Percentiles rank a stretch among this genome's conserved stretches.
phyloP scores from a whole-genome alignment of 1,140 invertebrate species.

The Tachypleus tridentatus region DNA sequence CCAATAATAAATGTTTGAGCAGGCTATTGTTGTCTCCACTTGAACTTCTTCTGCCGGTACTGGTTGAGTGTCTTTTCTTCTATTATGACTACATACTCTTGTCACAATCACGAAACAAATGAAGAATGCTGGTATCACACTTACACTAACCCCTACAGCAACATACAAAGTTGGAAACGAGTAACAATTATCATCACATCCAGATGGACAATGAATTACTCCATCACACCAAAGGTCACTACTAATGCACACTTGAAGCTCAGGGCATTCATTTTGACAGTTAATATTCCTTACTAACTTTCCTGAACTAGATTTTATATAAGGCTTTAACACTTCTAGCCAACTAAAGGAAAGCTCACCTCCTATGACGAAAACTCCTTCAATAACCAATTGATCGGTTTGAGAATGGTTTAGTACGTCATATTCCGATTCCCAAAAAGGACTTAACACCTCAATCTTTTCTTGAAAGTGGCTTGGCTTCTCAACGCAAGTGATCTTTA shows the following conservation, averaged over 20 bases:
- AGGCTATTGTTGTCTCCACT: too few relatives aligned
- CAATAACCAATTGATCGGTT: slow-evolving; percentile 47
- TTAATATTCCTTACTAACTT: slow-evolving; percentile 38
- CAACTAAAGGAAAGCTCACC: slow-evolving; percentile 59
- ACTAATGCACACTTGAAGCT: slow-evolving; percentile 76
- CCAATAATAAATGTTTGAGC: too few relatives aligned
- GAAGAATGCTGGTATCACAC: too few relatives aligned
- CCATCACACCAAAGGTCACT: slow-evolving; percentile 77
- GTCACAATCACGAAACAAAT: too few relatives aligned
- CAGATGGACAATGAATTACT: slow-evolving; percentile 66
- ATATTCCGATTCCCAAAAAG: too few relatives aligned
- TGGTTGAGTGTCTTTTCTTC: too few relatives aligned
- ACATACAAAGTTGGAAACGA: slow-evolving; percentile 21
- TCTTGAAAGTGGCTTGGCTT: too few relatives aligned
- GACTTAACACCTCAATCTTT: too few relatives aligned
- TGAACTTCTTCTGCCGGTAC: too few relatives aligned
- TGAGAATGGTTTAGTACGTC: too few relatives aligned
- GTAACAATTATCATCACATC: slow-evolving; percentile 54
- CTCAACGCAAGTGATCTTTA: too few relatives aligned
- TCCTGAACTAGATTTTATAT: slow-evolving; percentile 29
- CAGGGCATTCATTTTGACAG: slow-evolving; percentile 66
- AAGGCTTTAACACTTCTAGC: slow-evolving; percentile 57
- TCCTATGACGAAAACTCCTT: slow-evolving; percentile 57
- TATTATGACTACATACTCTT: too few relatives aligned
- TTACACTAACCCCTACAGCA: slow-evolving; percentile 7